Evolutionary conservation across 1,140 invertebrate species (phyloP).

Genomic region (Chelonus insularis): DNA sequence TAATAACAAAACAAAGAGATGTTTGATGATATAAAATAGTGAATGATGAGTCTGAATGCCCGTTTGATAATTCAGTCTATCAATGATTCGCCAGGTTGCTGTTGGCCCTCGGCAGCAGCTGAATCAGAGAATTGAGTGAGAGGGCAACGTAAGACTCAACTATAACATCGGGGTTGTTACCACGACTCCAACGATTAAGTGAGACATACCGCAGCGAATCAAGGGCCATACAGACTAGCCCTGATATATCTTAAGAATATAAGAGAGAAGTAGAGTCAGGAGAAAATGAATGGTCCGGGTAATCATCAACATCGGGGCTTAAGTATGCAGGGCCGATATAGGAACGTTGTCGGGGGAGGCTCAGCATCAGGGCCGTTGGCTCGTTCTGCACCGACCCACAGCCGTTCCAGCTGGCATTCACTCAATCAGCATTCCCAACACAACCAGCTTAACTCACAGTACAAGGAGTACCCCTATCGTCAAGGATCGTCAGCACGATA

Average conservation of each 20-base stretch:
- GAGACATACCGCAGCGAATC: neutral
- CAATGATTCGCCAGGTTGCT: neutral
- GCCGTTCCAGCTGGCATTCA: conserved; percentile 46
- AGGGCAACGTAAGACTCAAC: neutral
- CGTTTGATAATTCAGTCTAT: too few relatives aligned
- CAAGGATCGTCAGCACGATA: conserved; percentile 50
- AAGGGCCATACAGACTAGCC: conserved; percentile 14
- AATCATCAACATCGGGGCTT: conserved; percentile 52
- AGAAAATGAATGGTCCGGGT: conserved; percentile 49
- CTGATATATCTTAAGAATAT: conserved; percentile 11
- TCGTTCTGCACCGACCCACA: conserved; percentile 35
- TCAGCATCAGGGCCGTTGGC: conserved; percentile 37
- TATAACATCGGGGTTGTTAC: neutral
- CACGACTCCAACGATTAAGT: neutral
- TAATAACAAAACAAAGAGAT: too few relatives aligned
- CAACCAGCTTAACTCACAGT: conserved; percentile 46
- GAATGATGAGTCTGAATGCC: too few relatives aligned
- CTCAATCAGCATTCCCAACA: conserved; percentile 48
- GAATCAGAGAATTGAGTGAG: neutral
- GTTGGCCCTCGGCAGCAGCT: conserved; percentile 27
- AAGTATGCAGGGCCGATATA: conserved; percentile 52
- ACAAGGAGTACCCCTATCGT: conserved; percentile 56
- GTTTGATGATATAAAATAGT: too few relatives aligned
- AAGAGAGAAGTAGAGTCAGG: conserved; percentile 17
- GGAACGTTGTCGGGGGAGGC: conserved; percentile 41